A percentile compares a stretch with the other conserved stretches of the same genome.
phyloP scores from a whole-genome alignment of 2,113 vertebrate species.

The Hydrolagus affinis region DNA sequence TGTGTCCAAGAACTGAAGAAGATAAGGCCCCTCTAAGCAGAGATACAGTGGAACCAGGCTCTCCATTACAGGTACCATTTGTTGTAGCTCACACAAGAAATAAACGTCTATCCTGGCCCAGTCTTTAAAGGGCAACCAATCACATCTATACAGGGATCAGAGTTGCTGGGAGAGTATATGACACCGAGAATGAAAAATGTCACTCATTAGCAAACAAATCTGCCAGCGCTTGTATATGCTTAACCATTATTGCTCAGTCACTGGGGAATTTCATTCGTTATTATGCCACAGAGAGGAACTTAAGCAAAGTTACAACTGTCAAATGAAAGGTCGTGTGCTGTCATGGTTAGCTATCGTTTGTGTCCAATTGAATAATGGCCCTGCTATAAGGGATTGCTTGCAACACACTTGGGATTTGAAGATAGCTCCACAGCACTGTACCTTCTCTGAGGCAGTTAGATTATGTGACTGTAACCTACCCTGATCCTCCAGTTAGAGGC shows the following conservation, averaged over 20 bases:
- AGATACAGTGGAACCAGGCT: neutral
- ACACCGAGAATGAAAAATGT: neutral
- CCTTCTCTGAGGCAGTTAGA: neutral
- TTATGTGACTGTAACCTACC: neutral
- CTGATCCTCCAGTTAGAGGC: neutral
- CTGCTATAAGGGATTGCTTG: neutral
- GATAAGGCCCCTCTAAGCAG: neutral
- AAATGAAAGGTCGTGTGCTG: neutral
- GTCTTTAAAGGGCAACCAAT: neutral
- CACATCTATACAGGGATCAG: neutral
- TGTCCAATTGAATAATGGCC: neutral
- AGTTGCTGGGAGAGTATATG: neutral
- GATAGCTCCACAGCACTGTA: too few relatives aligned
- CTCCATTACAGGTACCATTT: slow-evolving; percentile 17
- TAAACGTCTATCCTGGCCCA: neutral
- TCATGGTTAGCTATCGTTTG: neutral
- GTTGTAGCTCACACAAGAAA: neutral
- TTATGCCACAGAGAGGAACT: neutral
- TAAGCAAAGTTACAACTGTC: neutral
- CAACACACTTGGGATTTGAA: neutral
- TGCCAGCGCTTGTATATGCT: too few relatives aligned
- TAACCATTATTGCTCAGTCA: neutral
- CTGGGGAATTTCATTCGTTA: neutral
- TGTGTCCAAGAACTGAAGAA: slow-evolving; percentile 5
- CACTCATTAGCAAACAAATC: neutral